A percentile compares a stretch with the other conserved stretches of the same genome.
phyloP scores from a whole-genome alignment of 2,888 invertebrate species.

The Eilema depressum region DNA sequence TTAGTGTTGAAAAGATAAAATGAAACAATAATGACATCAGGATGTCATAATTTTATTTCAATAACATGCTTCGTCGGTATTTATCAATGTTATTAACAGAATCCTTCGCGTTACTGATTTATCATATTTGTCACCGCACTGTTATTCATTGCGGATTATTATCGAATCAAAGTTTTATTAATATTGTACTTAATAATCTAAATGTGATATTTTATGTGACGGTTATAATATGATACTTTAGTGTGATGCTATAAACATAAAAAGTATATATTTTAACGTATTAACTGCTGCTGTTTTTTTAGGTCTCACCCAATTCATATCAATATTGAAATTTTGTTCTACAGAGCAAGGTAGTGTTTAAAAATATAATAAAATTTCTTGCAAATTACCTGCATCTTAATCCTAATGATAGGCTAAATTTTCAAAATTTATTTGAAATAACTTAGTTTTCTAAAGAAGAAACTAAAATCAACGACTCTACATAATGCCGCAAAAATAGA shows the following conservation, averaged over 20 bases:
- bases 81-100: conserved; percentile 44
- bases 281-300: background rate
- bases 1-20: background rate
- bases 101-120: conserved; percentile 39
- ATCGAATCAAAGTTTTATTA: conserved; percentile 28
- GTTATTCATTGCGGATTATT: conserved; percentile 51
- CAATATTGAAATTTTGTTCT: background rate
- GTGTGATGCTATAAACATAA: background rate
- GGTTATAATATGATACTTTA: background rate
- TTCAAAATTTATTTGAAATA: no score
- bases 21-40: background rate
- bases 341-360: background rate
- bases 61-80: conserved; percentile 37
- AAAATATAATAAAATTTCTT: no score
- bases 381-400: no score
- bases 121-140: conserved; percentile 47
- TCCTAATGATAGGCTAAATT: no score
- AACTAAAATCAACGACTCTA: no score
- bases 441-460: no score
- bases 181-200: background rate
- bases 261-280: no score
- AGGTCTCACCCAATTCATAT: background rate
- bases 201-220: background rate
- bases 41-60: conserved; percentile 31
- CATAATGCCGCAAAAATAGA: no score